These are phyloP conservation scores for Polypedilum pembai DNA, from an alignment of 1,140 invertebrate genomes.

Conservation along the genomic window DNA sequence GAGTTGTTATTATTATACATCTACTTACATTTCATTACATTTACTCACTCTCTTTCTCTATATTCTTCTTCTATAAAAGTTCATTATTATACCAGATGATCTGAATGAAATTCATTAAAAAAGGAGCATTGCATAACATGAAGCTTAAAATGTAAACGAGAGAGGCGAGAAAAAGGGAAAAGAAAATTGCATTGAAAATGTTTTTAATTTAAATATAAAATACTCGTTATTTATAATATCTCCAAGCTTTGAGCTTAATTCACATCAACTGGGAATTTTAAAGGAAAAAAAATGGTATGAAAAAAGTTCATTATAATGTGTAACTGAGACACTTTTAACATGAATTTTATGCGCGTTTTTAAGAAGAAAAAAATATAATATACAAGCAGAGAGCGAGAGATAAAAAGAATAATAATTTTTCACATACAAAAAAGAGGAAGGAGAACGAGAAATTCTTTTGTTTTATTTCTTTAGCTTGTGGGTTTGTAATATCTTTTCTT, in stretches of 20 bases:
- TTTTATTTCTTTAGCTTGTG: slow-evolving; percentile 8
- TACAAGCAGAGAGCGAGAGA: slow-evolving; percentile 11
- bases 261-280: not conserved
- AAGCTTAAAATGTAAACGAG: too few relatives aligned
- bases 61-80: not conserved
- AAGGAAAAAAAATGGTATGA: not conserved
- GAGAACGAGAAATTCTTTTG: not conserved
- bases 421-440: not conserved
- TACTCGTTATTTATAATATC: too few relatives aligned
- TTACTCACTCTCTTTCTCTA: not conserved
- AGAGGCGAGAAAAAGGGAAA: too few relatives aligned
- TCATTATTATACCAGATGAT: not conserved
- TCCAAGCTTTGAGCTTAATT: too few relatives aligned
- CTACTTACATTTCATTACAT: not conserved
- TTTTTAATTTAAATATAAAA: too few relatives aligned
- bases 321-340: not conserved
- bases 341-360: not conserved
- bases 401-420: slow-evolving; percentile 27
- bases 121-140: too few relatives aligned
- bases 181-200: too few relatives aligned
- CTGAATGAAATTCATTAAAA: not conserved
- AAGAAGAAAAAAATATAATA: not conserved
- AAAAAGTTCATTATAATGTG: not conserved
- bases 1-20: not conserved
- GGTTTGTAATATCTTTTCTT: not conserved